Conservation (phyloP, 2,888 invertebrate genomes). For the Oligia fasciuncula region DNA sequence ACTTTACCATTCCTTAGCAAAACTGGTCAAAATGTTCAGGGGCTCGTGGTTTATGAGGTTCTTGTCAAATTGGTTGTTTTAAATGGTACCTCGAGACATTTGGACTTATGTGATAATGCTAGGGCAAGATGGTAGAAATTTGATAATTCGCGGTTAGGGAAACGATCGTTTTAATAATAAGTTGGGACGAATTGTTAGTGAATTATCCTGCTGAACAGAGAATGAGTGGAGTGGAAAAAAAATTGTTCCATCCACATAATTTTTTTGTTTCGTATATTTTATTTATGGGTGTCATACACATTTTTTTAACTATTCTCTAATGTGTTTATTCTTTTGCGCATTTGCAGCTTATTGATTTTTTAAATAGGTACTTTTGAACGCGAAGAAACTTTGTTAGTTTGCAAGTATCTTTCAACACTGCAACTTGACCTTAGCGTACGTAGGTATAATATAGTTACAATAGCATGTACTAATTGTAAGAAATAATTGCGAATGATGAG, state of each 20-base stretch:
- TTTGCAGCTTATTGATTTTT: not conserved
- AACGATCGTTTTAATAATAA: constrained; percentile 89
- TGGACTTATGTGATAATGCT: constrained; percentile 89
- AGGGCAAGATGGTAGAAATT: constrained; percentile 87
- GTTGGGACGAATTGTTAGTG: constrained; percentile 84
- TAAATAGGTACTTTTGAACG: not conserved
- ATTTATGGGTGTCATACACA: not conserved
- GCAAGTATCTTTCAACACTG: not conserved
- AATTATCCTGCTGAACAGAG: constrained; percentile 77
- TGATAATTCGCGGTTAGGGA: constrained; percentile 89
- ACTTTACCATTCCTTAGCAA: constrained; percentile 57
- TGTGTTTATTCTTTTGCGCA: not conserved
- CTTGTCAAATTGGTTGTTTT: constrained; percentile 69
- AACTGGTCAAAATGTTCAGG: constrained; percentile 39
- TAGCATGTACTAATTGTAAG: constrained; percentile 38
- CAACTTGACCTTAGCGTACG: constrained; percentile 24
- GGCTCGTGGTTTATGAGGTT: constrained; percentile 70
- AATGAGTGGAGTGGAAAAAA: constrained; percentile 69
- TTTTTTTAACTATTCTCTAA: not conserved
- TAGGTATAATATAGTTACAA: constrained; percentile 33
- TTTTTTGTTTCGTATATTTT: not conserved
- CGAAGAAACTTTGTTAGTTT: not conserved
- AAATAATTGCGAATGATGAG: constrained; percentile 50
- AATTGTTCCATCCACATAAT: not conserved
- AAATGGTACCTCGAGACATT: constrained; percentile 86